Evolutionary conservation across 2,797 vertebrate genomes (phyloP), one percentile per base, ranked within the genome.

Genomic region (Molossus molossus): DNA sequence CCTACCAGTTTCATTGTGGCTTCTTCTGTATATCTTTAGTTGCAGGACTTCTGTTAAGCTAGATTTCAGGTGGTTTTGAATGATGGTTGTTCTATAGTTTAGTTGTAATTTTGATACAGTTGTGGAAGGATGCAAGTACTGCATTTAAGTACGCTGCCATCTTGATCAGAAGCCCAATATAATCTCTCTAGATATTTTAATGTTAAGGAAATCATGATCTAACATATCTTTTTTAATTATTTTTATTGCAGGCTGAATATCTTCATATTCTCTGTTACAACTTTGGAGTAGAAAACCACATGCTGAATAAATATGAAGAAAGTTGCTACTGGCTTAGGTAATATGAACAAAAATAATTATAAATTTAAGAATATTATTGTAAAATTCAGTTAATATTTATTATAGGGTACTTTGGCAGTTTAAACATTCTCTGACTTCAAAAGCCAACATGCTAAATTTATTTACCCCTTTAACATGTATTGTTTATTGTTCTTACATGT

Each of bases 311-410:
- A 81, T 99, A 98, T 97, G 99, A 99, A 91, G 98, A 99, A 92
- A 99, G 99, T 95, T 98, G 98, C 80, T 99, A 99, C 98, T 99
- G 99, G 99, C 98, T 99, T 97, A 99, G 99, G 99, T 99, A 98
- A 97, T 48, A 55, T 95, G 87, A 90, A 96, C 65, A 92, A 77
- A 57, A 85, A 95, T 87, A 86, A 62, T 58, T 96, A 69, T 88
- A 92, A 93, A 86, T 87, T 92, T 45, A 62, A 4, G 14, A 65
- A 87, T 83, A 91, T 80, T 92, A 72, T 87, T 10, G 33, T 40
- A 88, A 17, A 65, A 45, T 87, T 85, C 8, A 91, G 29, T 96
- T 84, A 89, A 84, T 91, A 93, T 50, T 91, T 91, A 90, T 2
- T 72, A 1, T 91, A 70, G 40, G 23, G 13, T 93, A 58, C 27